phyloP scores from a whole-genome alignment of 2,797 vertebrate species.

The Oreochromis grahami region DNA sequence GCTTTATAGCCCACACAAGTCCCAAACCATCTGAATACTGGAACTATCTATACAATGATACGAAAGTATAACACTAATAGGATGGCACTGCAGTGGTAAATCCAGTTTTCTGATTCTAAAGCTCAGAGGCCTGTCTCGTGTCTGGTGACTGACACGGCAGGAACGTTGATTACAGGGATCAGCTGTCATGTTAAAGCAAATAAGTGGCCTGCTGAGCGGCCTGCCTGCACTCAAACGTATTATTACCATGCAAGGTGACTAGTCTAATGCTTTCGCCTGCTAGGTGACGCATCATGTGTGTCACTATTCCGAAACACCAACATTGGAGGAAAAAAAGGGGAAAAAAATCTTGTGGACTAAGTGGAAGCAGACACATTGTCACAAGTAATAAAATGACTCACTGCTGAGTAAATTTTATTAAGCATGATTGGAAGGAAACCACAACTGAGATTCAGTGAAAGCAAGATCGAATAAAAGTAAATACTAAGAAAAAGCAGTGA shows the following conservation, averaged over 20 bases:
- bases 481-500: background rate
- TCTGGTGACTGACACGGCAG: background rate
- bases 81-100: background rate
- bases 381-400: background rate
- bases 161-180: background rate
- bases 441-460: background rate
- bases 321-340: background rate
- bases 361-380: background rate
- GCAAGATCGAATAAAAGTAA: background rate
- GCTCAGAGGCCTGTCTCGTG: background rate
- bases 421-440: background rate
- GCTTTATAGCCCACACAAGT: background rate
- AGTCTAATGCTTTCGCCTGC: background rate
- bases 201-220: background rate
- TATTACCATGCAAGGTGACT: background rate
- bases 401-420: background rate
- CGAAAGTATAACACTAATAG: background rate
- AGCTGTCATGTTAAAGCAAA: background rate
- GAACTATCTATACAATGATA: background rate
- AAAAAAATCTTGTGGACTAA: background rate
- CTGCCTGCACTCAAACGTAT: background rate
- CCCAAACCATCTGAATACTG: background rate
- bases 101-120: accelerated
- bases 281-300: background rate
- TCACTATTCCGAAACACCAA: background rate